Evolutionary conservation across 2,888 invertebrate genomes (phyloP).

Genomic region (Chaitophorus viminalis): DNA sequence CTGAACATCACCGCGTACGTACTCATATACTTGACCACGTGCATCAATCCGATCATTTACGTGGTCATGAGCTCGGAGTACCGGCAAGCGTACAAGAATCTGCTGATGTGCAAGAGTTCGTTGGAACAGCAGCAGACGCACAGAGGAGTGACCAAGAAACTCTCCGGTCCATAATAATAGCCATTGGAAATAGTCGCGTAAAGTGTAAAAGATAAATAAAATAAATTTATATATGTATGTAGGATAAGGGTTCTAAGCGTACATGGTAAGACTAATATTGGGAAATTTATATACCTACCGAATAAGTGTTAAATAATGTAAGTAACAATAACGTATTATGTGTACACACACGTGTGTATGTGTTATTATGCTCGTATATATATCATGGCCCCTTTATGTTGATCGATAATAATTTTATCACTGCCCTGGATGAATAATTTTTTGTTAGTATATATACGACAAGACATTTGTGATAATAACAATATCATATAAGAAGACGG

Average conservation of each 20-base stretch:
- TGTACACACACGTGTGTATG: not conserved
- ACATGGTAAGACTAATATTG: conserved; percentile 32
- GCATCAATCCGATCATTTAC: conserved; percentile 70
- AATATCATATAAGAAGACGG: too few relatives aligned
- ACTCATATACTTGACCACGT: conserved; percentile 69
- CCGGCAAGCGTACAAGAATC: conserved; percentile 69
- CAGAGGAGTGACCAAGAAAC: conserved; percentile 45
- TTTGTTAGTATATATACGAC: not conserved
- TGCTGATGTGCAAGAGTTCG: conserved; percentile 67
- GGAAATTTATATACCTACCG: not conserved
- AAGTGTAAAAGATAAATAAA: not conserved
- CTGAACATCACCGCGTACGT: conserved; percentile 69
- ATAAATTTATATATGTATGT: too few relatives aligned
- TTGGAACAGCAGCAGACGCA: conserved; percentile 55
- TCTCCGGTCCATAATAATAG: conserved; percentile 34
- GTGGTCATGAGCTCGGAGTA: conserved; percentile 70
- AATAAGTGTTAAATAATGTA: not conserved
- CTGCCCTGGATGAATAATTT: conserved; percentile 26
- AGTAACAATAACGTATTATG: too few relatives aligned
- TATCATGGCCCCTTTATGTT: not conserved
- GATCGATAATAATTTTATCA: conserved; percentile 37
- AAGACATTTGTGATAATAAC: too few relatives aligned
- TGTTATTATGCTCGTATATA: not conserved
- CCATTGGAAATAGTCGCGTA: not conserved
- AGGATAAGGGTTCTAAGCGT: conserved; percentile 4